A percentile compares a stretch with the other conserved stretches of the same genome.
Conservation (phyloP, 2,113 vertebrate genomes). For the Vireo altiloquus region DNA sequence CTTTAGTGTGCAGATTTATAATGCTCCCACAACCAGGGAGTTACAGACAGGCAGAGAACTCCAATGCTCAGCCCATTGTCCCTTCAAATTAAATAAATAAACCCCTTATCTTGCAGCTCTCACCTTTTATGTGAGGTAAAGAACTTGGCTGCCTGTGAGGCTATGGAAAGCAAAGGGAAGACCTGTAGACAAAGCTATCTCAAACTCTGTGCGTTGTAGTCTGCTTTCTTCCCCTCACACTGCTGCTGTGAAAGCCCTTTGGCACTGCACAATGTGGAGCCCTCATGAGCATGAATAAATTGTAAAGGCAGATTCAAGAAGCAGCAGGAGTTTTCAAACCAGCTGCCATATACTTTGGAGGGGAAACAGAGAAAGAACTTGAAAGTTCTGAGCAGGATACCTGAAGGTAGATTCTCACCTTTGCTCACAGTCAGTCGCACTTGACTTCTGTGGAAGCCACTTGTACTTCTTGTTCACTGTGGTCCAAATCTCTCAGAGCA, state of each 20-base stretch:
- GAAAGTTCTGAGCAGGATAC: not conserved
- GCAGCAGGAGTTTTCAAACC: not conserved
- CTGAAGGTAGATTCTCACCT: not conserved
- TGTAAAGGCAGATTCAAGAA: not conserved
- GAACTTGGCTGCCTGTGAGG: not conserved
- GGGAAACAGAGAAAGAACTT: not conserved
- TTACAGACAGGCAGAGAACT: not conserved
- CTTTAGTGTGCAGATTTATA: not conserved
- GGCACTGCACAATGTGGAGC: not conserved
- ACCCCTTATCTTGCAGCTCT: not conserved
- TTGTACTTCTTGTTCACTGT: not conserved
- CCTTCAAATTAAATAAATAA: not conserved
- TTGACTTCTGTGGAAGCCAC: not conserved
- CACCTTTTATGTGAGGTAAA: not conserved
- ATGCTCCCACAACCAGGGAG: not conserved
- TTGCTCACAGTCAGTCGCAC: not conserved
- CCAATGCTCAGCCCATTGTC: not conserved
- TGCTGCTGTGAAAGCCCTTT: not conserved
- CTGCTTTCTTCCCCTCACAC: not conserved
- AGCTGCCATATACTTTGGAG: not conserved
- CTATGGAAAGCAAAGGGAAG: not conserved
- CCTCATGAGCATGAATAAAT: not conserved
- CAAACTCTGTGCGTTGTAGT: not conserved
- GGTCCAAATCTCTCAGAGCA: not conserved
- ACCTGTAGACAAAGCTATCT: slow-evolving; percentile 30